A percentile compares a stretch with the other conserved stretches of the same genome.
These are phyloP conservation scores for Caenorhabditis becei DNA, from an alignment of 2,888 invertebrate species.

Conservation along the genomic window DNA sequence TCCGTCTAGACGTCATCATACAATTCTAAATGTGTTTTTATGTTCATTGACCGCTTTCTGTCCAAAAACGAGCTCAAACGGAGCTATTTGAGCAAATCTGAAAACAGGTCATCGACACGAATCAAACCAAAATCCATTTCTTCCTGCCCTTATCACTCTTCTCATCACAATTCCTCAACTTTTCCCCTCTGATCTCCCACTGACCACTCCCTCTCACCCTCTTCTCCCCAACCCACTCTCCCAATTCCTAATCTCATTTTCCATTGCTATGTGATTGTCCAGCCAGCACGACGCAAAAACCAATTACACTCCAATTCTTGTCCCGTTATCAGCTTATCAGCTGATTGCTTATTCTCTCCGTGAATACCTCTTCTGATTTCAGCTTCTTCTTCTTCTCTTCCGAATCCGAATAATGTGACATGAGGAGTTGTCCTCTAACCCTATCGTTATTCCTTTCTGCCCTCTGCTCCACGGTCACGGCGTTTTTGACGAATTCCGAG, in stretches of 20 bases:
- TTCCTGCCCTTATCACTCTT: no score
- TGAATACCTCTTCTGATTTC: conserved; percentile 21
- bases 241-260: background rate
- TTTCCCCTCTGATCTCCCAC: no score
- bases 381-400: background rate
- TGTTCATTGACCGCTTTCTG: no score
- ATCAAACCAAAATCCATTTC: no score
- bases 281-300: conserved; percentile 1
- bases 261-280: background rate
- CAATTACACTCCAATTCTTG: conserved; percentile 16
- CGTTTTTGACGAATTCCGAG: conserved; percentile 6
- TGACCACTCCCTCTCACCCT: no score
- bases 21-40: no score
- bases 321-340: background rate
- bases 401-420: conserved; percentile 2
- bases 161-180: no score
- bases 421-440: background rate
- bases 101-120: no score
- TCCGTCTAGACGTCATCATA: no score
- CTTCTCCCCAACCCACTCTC: no score
- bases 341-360: conserved; percentile 1
- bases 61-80: no score
- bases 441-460: background rate
- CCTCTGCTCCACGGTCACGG: background rate
- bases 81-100: no score